phyloP scores from a whole-genome alignment of 1,140 invertebrate species.

The Diabrotica virgifera region DNA sequence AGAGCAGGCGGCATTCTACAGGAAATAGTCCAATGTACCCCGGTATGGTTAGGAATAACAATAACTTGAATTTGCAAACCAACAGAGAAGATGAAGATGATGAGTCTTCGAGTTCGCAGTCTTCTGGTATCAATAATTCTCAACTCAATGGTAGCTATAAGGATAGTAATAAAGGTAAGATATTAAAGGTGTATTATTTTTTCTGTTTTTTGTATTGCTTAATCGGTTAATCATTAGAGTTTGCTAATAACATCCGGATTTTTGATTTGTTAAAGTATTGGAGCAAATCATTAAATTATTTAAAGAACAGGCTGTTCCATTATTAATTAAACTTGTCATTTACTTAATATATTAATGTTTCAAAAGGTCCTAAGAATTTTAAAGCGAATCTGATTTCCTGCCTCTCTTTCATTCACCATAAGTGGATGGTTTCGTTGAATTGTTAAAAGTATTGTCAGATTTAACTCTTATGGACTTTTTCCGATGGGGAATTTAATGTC shows the following conservation, averaged over 20 bases:
- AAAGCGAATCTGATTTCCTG: no score
- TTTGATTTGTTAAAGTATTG: no score
- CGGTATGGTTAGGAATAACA: slow-evolving; percentile 30
- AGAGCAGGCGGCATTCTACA: slow-evolving; percentile 71
- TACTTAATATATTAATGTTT: no score
- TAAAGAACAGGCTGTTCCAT: no score
- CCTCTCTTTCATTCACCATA: no score
- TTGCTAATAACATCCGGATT: neutral
- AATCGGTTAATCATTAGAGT: slow-evolving; percentile 4
- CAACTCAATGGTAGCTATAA: slow-evolving; percentile 58
- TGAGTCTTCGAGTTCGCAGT: slow-evolving; percentile 56
- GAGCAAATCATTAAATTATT: no score
- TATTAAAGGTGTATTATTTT: slow-evolving; percentile 4
- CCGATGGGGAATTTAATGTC: no score
- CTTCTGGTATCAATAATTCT: slow-evolving; percentile 53
- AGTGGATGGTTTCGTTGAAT: no score
- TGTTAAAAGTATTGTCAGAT: no score
- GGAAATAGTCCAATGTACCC: slow-evolving; percentile 57
- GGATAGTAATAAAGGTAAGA: slow-evolving; percentile 54
- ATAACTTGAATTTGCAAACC: slow-evolving; percentile 30
- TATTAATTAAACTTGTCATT: no score
- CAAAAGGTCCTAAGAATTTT: no score
- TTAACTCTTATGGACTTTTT: no score
- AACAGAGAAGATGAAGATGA: slow-evolving; percentile 50
- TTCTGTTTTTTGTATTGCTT: slow-evolving; percentile 11